Percentiles rank a stretch among this genome's conserved stretches.
Conservation (phyloP, 1,140 invertebrate species). For the Caenorhabditis briggsae region DNA sequence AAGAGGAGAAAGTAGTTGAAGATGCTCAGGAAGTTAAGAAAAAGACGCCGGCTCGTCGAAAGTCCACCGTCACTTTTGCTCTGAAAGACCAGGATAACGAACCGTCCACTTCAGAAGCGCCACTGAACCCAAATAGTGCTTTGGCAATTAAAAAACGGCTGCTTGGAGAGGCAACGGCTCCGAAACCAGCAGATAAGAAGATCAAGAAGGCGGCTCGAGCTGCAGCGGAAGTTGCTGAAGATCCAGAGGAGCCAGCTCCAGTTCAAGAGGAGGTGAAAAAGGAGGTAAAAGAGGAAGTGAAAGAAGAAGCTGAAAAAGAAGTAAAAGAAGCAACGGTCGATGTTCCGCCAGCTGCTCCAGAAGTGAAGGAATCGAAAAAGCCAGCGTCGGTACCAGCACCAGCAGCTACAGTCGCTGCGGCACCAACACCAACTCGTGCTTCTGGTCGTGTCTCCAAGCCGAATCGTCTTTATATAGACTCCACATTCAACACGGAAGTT, state of each 20-base stretch:
- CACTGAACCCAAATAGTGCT: not conserved
- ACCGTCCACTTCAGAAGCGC: not conserved
- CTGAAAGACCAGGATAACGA: not conserved
- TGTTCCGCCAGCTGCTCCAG: not conserved
- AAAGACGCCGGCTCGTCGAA: not conserved
- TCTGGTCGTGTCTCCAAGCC: slow-evolving; percentile 31
- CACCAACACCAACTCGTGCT: not conserved
- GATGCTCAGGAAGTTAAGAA: not conserved
- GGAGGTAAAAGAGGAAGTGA: too few species aligned
- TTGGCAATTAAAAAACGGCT: not conserved
- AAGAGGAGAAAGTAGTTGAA: not conserved
- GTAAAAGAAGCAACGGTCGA: not conserved
- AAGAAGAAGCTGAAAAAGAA: not conserved
- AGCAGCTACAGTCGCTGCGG: not conserved
- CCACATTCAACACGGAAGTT: slow-evolving; percentile 28
- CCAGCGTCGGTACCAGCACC: not conserved
- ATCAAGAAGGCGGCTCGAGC: not conserved
- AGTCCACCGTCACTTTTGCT: not conserved
- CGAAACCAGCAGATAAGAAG: not conserved
- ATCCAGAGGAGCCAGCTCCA: too few species aligned
- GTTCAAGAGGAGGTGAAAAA: too few species aligned
- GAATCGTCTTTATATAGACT: slow-evolving; percentile 6
- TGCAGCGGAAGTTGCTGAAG: not conserved
- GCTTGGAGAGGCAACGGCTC: not conserved
- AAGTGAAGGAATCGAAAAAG: not conserved